Percentiles rank a stretch among this genome's conserved stretches.
These are phyloP conservation scores for Macrosoma leucophasiata DNA, from an alignment of 2,888 invertebrate species.

Conservation along the genomic window DNA sequence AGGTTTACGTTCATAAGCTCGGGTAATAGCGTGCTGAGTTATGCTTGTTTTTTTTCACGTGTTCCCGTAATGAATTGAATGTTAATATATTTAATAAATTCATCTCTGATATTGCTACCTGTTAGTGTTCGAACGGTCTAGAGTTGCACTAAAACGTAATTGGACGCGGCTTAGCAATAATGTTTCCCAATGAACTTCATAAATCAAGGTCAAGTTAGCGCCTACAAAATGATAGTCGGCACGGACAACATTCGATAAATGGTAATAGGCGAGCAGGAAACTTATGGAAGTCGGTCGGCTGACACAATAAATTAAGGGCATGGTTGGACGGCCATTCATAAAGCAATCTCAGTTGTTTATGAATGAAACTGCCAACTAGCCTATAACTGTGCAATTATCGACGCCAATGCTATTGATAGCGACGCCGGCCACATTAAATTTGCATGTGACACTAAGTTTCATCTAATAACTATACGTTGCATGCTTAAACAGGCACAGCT, in stretches of 20 bases:
- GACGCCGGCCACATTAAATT: conserved; percentile 44
- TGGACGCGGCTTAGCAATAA: conserved; percentile 32
- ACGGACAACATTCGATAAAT: conserved; percentile 59
- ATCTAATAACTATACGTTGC: conserved; percentile 26
- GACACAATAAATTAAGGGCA: conserved; percentile 59
- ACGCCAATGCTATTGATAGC: conserved; percentile 54
- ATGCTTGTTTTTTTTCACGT: conserved; percentile 45
- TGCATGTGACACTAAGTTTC: conserved; percentile 41
- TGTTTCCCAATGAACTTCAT: conserved; percentile 55
- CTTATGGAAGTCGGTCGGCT: conserved; percentile 49
- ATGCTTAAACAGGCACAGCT: conserved; percentile 27
- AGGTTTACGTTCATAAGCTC: conserved; percentile 58
- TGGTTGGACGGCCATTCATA: conserved; percentile 61
- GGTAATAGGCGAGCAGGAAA: conserved; percentile 60
- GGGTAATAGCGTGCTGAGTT: conserved; percentile 47
- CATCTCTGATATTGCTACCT: conserved; percentile 30
- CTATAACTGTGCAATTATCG: conserved; percentile 58
- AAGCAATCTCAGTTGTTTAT: conserved; percentile 63
- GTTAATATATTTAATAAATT: conserved; percentile 48
- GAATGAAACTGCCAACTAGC: conserved; percentile 58
- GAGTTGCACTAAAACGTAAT: conserved; percentile 30
- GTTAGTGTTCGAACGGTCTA: too few relatives aligned
- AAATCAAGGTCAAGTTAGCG: conserved; percentile 52
- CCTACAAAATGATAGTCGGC: conserved; percentile 47
- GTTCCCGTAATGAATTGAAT: conserved; percentile 54